phyloP scores from a whole-genome alignment of 2,888 invertebrate genomes.

The Dryobota labecula region DNA sequence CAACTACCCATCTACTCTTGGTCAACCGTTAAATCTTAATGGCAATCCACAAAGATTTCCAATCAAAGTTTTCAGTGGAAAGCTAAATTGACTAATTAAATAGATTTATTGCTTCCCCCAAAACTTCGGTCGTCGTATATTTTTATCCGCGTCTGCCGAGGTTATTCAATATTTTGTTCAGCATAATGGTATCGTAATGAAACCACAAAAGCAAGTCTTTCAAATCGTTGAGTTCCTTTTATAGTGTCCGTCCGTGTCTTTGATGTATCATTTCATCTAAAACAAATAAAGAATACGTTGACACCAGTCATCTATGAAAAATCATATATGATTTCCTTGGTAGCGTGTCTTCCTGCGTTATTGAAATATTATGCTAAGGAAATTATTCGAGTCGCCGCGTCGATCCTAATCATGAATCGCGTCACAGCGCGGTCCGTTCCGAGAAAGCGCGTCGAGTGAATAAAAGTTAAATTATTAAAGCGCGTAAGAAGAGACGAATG shows the following conservation, averaged over 20 bases:
- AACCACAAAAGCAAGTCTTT: conserved; percentile 75
- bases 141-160: conserved; percentile 77
- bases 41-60: conserved; percentile 79
- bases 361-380: conserved; percentile 75
- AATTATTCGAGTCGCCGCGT: conserved; percentile 75
- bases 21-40: conserved; percentile 75
- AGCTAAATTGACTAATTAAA: conserved; percentile 87
- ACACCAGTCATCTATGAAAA: conserved; percentile 64
- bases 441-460: conserved; percentile 81
- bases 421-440: conserved; percentile 78
- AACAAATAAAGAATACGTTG: conserved; percentile 74
- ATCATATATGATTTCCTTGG: conserved; percentile 64
- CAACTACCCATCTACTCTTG: conserved; percentile 5
- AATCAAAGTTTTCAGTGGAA: conserved; percentile 84
- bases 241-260: conserved; percentile 73
- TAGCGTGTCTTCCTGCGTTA: conserved; percentile 71
- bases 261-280: conserved; percentile 78
- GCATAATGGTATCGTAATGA: conserved; percentile 71
- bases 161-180: conserved; percentile 82
- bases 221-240: conserved; percentile 79
- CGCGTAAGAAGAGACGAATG: conserved; percentile 78
- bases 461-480: conserved; percentile 84
- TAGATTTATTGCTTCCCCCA: conserved; percentile 87
- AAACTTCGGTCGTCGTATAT: conserved; percentile 80
- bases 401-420: conserved; percentile 83